A percentile compares a stretch with the other conserved stretches of the same genome.
These are phyloP conservation scores for Tychaedon coryphoeus DNA, from an alignment of 2,113 vertebrate genomes.

Conservation along the genomic window DNA sequence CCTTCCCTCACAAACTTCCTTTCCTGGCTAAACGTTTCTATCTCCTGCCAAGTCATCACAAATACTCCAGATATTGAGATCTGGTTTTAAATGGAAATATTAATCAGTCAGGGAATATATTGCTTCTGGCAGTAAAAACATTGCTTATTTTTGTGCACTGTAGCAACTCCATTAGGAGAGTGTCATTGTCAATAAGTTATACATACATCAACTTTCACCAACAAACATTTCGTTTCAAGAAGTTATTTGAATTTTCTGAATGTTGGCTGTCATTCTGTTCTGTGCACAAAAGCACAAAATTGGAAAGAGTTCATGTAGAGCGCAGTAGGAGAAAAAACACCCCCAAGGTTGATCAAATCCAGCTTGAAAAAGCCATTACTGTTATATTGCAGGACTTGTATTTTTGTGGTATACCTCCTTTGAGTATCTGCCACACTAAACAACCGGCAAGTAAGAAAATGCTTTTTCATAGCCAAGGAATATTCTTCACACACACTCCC, in stretches of 20 bases:
- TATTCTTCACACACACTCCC: background rate
- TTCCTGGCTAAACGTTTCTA: background rate
- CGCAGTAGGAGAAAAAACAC: background rate
- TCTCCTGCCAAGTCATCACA: background rate
- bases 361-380: background rate
- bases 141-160: background rate
- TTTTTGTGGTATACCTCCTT: background rate
- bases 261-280: background rate
- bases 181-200: background rate
- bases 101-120: background rate
- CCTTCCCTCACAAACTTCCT: background rate
- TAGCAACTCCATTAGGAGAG: background rate
- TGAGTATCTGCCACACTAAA: background rate
- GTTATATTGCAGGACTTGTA: background rate
- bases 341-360: background rate
- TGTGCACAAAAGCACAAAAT: background rate
- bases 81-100: background rate
- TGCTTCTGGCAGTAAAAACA: background rate
- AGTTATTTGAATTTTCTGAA: background rate
- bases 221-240: background rate
- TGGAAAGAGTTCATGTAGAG: background rate
- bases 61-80: background rate
- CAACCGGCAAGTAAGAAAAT: background rate
- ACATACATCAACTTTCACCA: background rate
- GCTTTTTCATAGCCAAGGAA: background rate